Conservation (phyloP, 1,140 invertebrate genomes). For the Acromyrmex heyeri region DNA sequence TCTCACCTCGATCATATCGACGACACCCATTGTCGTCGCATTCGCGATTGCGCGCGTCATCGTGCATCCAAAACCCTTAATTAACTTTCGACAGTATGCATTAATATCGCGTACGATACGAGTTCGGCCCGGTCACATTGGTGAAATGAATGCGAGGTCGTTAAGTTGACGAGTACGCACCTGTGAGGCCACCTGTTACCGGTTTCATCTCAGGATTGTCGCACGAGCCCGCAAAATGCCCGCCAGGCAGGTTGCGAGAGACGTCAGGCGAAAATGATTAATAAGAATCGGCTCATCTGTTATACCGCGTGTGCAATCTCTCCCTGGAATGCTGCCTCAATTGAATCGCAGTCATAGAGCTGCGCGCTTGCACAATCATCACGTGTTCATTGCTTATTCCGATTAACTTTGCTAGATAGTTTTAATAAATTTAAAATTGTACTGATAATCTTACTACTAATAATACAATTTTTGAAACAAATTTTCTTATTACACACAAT, state of each 20-base stretch:
- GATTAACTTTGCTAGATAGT: constrained; percentile 23
- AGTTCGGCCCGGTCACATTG: constrained; percentile 41
- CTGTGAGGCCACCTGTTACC: constrained; percentile 66
- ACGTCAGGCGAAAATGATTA: constrained; percentile 67
- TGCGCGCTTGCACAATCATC: constrained; percentile 16
- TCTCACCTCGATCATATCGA: constrained; percentile 34
- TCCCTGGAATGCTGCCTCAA: constrained; percentile 54
- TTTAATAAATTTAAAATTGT: constrained; percentile 1
- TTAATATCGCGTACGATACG: constrained; percentile 26
- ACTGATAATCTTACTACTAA: no score
- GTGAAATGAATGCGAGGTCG: constrained; percentile 54
- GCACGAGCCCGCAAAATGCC: constrained; percentile 31
- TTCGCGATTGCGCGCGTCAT: constrained; percentile 10
- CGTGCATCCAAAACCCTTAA: constrained; percentile 6
- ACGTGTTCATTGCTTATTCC: constrained; percentile 1
- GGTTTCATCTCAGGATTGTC: constrained; percentile 31
- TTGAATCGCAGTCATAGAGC: constrained; percentile 52
- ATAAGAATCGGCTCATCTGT: constrained; percentile 61
- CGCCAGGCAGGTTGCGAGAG: constrained; percentile 61
- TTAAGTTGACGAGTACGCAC: constrained; percentile 52
- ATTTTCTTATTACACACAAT: background rate
- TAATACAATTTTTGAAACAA: background rate
- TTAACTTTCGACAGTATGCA: constrained; percentile 41
- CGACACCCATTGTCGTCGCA: constrained; percentile 9
- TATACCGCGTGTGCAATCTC: constrained; percentile 40